Base-by-base conservation (phyloP, 1,140 invertebrate genomes). In the Drosophila murphyi region DNA sequence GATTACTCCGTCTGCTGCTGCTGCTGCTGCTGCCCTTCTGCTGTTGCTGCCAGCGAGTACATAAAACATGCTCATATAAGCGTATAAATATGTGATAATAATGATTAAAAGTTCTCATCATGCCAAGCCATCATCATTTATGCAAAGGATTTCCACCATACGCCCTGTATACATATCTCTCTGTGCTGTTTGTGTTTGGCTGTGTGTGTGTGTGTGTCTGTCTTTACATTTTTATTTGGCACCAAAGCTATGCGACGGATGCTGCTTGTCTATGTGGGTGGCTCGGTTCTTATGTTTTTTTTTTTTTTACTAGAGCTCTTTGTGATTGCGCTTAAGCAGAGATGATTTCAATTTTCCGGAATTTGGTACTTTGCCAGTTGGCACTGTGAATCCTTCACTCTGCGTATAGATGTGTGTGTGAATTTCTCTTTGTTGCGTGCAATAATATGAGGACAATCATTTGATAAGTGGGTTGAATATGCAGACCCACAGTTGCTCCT, bases 51-150 rank as follows among this genome's bases (percentile, higher is more conserved):
- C 57, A 77, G 74, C 78, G 65, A 92, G 90, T 92, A 92, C 83
- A 92, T 92, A 91, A 92, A 92, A 91, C 90, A 92, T 92, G 90
- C 90, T 92, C 90, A 91, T 92, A 92, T 88, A 92, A 91, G 76
- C 90, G 90, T 92, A 92, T 92, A 92, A 91, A 92, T 92, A 91
- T 92, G 90, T 92, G 90, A 91, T 91, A 92, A 91, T 91, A 92
- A 92, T 92, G 90, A 92, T 91, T 90, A 91, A 92, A 91, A 89
- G 80, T 91, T 81, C 86, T 91, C 82, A 90, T 87, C 89, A 91
- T 80, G 72, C 76, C 61, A 75, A 65, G 76, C 76, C 86, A 80
- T 90, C 86, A 90, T 90, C 89, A 91, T 91, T 91, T 91, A 91
- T 91, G 89, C 89, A 91, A 91, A 91, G 89, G 89, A 91, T 91